Base-by-base conservation (phyloP, 2,888 invertebrate genomes). In the Choreutis nemorana region DNA sequence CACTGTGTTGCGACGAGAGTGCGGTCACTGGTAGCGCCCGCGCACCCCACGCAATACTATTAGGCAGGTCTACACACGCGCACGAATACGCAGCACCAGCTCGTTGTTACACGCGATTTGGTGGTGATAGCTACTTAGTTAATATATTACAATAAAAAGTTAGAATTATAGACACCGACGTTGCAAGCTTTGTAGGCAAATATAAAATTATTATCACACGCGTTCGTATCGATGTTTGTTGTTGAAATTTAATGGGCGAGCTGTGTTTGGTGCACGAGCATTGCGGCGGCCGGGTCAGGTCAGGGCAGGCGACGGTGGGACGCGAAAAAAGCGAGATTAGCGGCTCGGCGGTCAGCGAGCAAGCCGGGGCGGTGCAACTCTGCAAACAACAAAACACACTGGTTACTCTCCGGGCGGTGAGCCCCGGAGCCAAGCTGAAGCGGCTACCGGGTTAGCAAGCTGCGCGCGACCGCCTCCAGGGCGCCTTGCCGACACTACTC, bases 311-410 rank as follows among this genome's bases (percentile, higher is more conserved):
- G 70, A 60, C 66, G 70, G 67, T 66, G 64, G 64, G 64, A 72
- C 71, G 75, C 77, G 73, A 61, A 71, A 66, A 68, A 78, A 80
- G 79, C 77, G 62, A 72, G 70, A 66, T 73, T 78, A 79, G 75
- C 78, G 65, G 77, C 73, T 75, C 75, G 72, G 78, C 72, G 70
- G 72, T 70, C 77, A 68, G 75, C 73, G 73, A 71, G 64, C 64
- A 75, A 77, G 75, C 73, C 75, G 78, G 70, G 70, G 72, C 75
- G 78, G 68, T 71, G 72, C 66, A 78, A 77, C 67, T 80, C 79
- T 80, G 80, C 71, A 78, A 79, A 80, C 79, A 80, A 80, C 72
- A 79, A 80, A 77, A 77, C 73, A 77, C 73, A 77, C 65, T 60
- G 66, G 75, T 77, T 78, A 77, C 56, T 77, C 72, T 72, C 73